phyloP scores from a whole-genome alignment of 2,797 vertebrate genomes.

The Mareca penelope region DNA sequence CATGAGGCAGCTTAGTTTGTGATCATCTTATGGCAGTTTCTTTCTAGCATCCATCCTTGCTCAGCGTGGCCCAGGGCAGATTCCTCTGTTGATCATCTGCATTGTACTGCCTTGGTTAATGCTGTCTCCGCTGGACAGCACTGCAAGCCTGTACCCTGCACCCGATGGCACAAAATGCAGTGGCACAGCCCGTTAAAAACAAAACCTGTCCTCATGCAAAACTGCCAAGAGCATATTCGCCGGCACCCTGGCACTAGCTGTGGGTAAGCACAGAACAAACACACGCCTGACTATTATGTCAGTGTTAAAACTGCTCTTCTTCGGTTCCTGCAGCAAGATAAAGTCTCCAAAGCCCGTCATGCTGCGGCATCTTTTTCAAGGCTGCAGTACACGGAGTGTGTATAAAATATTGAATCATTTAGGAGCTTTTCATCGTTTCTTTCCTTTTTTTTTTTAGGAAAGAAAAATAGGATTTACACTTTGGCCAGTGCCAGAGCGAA shows the following conservation, averaged over 20 bases:
- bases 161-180: neutral
- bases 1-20: neutral
- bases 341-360: constrained; percentile 49
- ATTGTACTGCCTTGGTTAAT: neutral
- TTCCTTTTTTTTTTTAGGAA: neutral
- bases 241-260: neutral
- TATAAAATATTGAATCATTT: constrained; percentile 47
- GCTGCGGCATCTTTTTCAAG: constrained; percentile 41
- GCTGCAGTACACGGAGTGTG: neutral
- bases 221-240: neutral
- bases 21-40: neutral
- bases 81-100: neutral
- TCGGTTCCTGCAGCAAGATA: constrained; percentile 59
- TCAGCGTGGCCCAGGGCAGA: neutral
- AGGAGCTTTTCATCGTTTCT: constrained; percentile 8
- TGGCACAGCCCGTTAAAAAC: neutral
- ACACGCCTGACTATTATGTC: constrained; percentile 56
- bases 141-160: neutral
- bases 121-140: neutral
- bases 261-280: neutral
- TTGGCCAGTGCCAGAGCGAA: constrained; percentile 1
- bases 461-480: constrained; percentile 29
- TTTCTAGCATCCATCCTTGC: neutral
- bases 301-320: constrained; percentile 64
- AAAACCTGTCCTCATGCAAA: neutral